These are phyloP conservation scores for Drosophila koepferae DNA, from an alignment of 2,888 invertebrate species.

Conservation along the genomic window DNA sequence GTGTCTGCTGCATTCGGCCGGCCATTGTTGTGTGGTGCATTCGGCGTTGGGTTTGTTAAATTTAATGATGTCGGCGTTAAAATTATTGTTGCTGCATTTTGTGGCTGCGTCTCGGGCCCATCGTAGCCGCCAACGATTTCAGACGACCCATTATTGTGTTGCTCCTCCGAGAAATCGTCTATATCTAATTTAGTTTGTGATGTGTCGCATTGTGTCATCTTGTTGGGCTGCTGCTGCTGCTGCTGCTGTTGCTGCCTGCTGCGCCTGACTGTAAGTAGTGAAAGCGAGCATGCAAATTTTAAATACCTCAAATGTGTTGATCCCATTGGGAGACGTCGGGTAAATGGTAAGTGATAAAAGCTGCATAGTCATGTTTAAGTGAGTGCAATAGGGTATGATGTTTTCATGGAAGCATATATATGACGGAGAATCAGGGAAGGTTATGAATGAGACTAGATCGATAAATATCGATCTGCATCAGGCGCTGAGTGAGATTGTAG, in stretches of 20 bases:
- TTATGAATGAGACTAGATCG: not conserved
- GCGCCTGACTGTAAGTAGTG: constrained; percentile 65
- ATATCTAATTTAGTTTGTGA: constrained; percentile 82
- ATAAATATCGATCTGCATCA: not conserved
- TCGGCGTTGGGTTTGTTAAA: constrained; percentile 71
- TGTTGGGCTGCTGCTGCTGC: constrained; percentile 53
- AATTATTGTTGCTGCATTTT: constrained; percentile 82
- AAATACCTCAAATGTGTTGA: constrained; percentile 41
- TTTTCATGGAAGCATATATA: not conserved
- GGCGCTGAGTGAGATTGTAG: not conserved
- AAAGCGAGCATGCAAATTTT: constrained; percentile 50
- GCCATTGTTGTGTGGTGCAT: constrained; percentile 42
- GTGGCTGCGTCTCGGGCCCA: constrained; percentile 48
- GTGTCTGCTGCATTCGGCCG: constrained; percentile 31
- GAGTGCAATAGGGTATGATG: not conserved
- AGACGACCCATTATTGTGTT: constrained; percentile 55
- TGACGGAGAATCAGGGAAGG: not conserved
- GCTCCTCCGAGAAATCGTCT: constrained; percentile 74
- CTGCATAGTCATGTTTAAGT: not conserved
- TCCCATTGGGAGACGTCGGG: constrained; percentile 19
- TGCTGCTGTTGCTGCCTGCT: constrained; percentile 7
- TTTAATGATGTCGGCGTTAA: constrained; percentile 83
- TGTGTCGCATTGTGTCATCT: constrained; percentile 64
- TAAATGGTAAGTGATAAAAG: constrained; percentile 2
- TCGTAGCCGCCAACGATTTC: constrained; percentile 23